phyloP scores from a whole-genome alignment of 2,797 vertebrate species.

The Brachyrhaphis roseni region DNA sequence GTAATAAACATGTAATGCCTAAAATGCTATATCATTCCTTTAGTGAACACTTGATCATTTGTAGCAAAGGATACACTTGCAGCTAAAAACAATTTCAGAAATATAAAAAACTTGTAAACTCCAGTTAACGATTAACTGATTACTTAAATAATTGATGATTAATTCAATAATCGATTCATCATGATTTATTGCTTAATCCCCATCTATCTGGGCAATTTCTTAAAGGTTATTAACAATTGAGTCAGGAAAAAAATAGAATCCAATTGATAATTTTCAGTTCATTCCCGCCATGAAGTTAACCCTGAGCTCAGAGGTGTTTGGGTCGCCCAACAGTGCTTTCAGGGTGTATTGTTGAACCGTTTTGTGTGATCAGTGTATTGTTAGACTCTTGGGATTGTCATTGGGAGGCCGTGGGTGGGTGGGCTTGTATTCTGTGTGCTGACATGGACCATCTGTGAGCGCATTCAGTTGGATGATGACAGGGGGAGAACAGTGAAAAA shows the following conservation, averaged over 20 bases:
- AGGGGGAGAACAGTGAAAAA: slow-evolving; percentile 27
- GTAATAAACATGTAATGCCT: no score
- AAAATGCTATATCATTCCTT: no score
- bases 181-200: no score
- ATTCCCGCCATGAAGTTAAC: not conserved
- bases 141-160: no score
- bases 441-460: slow-evolving; percentile 69
- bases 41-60: no score
- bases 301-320: slow-evolving; percentile 5
- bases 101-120: no score
- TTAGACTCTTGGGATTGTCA: slow-evolving; percentile 62
- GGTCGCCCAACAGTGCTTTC: slow-evolving; percentile 41
- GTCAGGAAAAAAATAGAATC: not conserved
- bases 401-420: slow-evolving; percentile 55
- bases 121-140: no score
- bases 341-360: slow-evolving; percentile 40
- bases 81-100: no score
- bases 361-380: slow-evolving; percentile 67
- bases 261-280: not conserved
- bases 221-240: not conserved
- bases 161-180: no score
- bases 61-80: no score
- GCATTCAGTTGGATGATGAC: slow-evolving; percentile 59
- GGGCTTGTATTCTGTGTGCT: slow-evolving; percentile 60
- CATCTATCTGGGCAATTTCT: not conserved